Evolutionary conservation across 2,888 invertebrate species (phyloP), one percentile per base, ranked within the genome.

Genomic region (Macrosoma leucophasiata): DNA sequence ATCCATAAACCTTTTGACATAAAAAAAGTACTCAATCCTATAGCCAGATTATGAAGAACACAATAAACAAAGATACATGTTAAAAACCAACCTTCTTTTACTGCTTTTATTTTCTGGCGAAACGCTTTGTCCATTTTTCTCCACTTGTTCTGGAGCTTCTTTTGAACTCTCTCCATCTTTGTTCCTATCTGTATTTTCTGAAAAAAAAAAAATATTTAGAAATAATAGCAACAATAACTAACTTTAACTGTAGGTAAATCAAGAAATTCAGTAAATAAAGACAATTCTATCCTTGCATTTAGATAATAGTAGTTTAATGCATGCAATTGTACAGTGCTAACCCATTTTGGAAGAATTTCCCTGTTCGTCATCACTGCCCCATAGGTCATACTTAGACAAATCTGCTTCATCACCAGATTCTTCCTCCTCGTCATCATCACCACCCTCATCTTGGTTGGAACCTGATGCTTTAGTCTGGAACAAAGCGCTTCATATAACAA

Each of bases 301-400:
- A n/a, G n/a, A n/a, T n/a, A n/a, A n/a, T n/a, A n/a, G n/a, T n/a
- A n/a, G n/a, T n/a, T n/a, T n/a, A n/a, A n/a, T n/a, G n/a, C n/a
- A n/a, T n/a, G n/a, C n/a, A n/a, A n/a, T n/a, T n/a, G n/a, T n/a
- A n/a, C n/a, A 13, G 36, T 46, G 42, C 47, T 48, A 41, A 71
- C 74, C 76, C 42, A 58, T 39, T 59, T 76, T 76, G 2, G 70
- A 64, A 13, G 73, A 52, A 39, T 63, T 63, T 28, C 64, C 68
- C 43, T 84, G 70, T 36, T 86, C 88, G 25, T 87, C 88, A 39
- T 89, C 90, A 46, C 87, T 87, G 39, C 90, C 91, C 89, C 91
- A 91, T 23, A 93, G 76, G 61, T 92, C 91, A 65, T 93, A 94
- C 63, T 93, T 93, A 13, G 92, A 90, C 27, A 93, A 79, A 66